Evolutionary conservation across 2,888 invertebrate species (phyloP).

Genomic region (Polydrusus pterygomalis): DNA sequence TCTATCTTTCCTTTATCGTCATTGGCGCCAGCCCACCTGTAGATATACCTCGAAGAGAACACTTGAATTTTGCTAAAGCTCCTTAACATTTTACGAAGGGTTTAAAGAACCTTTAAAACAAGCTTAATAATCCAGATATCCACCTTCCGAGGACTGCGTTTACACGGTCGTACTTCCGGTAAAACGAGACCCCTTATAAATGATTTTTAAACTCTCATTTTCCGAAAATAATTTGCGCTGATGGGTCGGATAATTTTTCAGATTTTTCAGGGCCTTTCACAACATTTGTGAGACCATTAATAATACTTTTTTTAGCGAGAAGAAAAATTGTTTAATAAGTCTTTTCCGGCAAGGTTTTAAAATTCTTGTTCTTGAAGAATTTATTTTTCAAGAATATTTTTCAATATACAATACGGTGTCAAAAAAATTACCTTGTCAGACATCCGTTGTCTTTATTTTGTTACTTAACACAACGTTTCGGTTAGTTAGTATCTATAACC

Average conservation of each 20-base stretch:
- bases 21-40: no score
- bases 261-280: slow-evolving; percentile 11
- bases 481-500: no score
- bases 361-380: not conserved
- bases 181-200: slow-evolving; percentile 57
- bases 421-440: no score
- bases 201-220: slow-evolving; percentile 64
- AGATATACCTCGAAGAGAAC: no score
- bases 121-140: slow-evolving; percentile 29
- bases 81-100: not conserved
- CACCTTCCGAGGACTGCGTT: slow-evolving; percentile 7
- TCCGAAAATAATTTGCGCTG: slow-evolving; percentile 62
- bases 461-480: no score
- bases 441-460: no score
- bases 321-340: slow-evolving; percentile 28
- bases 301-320: slow-evolving; percentile 7
- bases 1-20: no score
- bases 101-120: slow-evolving; percentile 21
- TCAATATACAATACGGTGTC: no score
- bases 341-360: slow-evolving; percentile 15
- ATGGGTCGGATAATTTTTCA: slow-evolving; percentile 25
- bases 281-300: slow-evolving; percentile 38
- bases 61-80: slow-evolving; percentile 11
- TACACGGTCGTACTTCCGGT: slow-evolving; percentile 59
- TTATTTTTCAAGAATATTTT: no score